Base-by-base conservation (phyloP, 2,888 invertebrate genomes). In the Tetranychus truncatus region DNA sequence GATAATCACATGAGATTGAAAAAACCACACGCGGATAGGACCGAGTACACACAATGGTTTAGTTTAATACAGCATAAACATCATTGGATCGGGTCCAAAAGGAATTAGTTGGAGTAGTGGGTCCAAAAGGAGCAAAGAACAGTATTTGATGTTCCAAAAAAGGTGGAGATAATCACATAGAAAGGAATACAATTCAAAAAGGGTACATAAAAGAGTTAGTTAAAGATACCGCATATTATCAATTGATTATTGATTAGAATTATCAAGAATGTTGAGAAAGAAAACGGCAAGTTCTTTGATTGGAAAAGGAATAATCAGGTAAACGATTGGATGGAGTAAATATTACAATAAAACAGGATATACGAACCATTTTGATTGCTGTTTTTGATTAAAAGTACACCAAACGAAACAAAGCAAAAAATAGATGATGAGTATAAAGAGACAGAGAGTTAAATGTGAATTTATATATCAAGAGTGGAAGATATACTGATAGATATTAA, bases 311-410 rank as follows among this genome's bases (percentile, higher is more conserved):
- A 34, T 34, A 34, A 34, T 34, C 34, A 34, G 34, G 34, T 34
- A 34, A 34, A 34, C 66, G 18, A 66, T 20, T 66, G 15, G 66
- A 66, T 66, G 66, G 20, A 11, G 66, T 20, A 66, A 20, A 66
- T 66, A 20, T 18, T 66, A 20, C 66, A 66, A 20, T 20, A 66
- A 66, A 24, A 69, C 69, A 69, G 69, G 69, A 20, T 69, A 69
- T 69, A 20, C 21, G 69, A 24, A 20, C 34, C 21, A 20, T 69
- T 69, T 69, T 69, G 20, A 24, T 24, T 24, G 34, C 21, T 24
- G 20, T 20, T 11, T 20, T 69, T 69, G 69, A 69, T 24, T 69
- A 69, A 69, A 24, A 20, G 11, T 69, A 11, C 69, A 69, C 21
- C 24, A 24, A 69, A 15, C 18, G 67, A 67, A n/a, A 67, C 15